These are phyloP conservation scores for Cacatua alba DNA, from an alignment of 2,113 vertebrate genomes.

Conservation along the genomic window DNA sequence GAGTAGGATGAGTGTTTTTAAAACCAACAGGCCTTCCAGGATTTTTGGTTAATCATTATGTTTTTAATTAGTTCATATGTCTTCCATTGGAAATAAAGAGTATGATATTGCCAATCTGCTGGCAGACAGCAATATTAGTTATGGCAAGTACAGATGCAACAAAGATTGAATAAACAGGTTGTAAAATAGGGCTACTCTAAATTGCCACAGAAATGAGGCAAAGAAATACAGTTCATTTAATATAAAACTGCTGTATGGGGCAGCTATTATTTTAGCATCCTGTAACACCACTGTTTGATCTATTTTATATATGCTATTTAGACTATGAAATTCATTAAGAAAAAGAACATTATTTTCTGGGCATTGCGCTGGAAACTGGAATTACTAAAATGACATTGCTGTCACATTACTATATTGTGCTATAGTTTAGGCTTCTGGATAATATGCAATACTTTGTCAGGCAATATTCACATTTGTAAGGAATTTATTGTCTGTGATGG, in stretches of 20 bases:
- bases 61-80: conserved; percentile 24
- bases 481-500: background rate
- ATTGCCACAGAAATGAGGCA: background rate
- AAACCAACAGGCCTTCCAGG: background rate
- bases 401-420: background rate
- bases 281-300: background rate
- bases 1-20: background rate
- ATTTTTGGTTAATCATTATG: conserved; percentile 20
- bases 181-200: background rate
- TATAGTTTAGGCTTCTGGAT: background rate
- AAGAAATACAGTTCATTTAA: background rate
- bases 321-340: background rate
- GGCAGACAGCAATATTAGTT: conserved; percentile 32
- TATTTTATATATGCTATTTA: conserved; percentile 9
- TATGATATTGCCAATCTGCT: conserved; percentile 13
- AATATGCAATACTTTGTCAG: background rate
- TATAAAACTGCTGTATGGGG: background rate
- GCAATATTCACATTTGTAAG: background rate
- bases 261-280: background rate
- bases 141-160: conserved; percentile 52
- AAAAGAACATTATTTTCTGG: background rate
- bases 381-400: background rate
- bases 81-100: conserved; percentile 47
- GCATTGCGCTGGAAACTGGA: background rate
- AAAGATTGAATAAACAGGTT: conserved; percentile 36